phyloP scores from a whole-genome alignment of 2,888 invertebrate species.

The Entomobrya proxima region DNA sequence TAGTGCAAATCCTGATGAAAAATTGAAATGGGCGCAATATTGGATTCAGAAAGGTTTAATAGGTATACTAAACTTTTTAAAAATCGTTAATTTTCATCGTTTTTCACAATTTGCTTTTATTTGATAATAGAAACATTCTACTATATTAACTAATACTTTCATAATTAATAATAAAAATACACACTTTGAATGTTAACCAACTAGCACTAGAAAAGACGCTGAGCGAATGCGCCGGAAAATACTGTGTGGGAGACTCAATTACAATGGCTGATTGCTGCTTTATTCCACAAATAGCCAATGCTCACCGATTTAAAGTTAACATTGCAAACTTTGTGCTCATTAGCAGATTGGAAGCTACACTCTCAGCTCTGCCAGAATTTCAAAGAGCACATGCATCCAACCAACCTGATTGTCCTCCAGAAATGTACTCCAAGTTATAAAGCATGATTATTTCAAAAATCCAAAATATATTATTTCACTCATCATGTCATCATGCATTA shows the following conservation, averaged over 20 bases:
- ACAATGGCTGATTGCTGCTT: constrained; percentile 96
- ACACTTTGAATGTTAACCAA: too few relatives aligned
- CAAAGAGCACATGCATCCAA: constrained; percentile 92
- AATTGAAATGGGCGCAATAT: constrained; percentile 94
- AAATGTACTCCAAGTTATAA: constrained; percentile 76
- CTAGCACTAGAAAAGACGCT: constrained; percentile 92
- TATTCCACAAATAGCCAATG: constrained; percentile 96
- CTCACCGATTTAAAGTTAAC: constrained; percentile 95
- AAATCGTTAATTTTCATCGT: background rate
- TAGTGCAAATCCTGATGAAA: constrained; percentile 86
- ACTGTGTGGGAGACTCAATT: constrained; percentile 94
- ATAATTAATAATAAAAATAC: too few relatives aligned
- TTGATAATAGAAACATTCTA: too few relatives aligned
- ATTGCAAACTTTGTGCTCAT: constrained; percentile 93
- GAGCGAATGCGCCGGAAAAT: constrained; percentile 90
- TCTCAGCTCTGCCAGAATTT: constrained; percentile 93
- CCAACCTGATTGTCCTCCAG: constrained; percentile 96
- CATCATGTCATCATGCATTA: too few relatives aligned
- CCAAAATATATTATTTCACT: too few relatives aligned
- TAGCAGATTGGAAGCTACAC: constrained; percentile 88
- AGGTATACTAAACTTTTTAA: constrained; percentile 77
- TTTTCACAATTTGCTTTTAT: background rate
- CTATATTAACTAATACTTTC: background rate
- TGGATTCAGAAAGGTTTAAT: constrained; percentile 93
- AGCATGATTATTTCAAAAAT: background rate